Conservation (phyloP, 2,113 vertebrate species). For the Potamarius usumacintae region DNA sequence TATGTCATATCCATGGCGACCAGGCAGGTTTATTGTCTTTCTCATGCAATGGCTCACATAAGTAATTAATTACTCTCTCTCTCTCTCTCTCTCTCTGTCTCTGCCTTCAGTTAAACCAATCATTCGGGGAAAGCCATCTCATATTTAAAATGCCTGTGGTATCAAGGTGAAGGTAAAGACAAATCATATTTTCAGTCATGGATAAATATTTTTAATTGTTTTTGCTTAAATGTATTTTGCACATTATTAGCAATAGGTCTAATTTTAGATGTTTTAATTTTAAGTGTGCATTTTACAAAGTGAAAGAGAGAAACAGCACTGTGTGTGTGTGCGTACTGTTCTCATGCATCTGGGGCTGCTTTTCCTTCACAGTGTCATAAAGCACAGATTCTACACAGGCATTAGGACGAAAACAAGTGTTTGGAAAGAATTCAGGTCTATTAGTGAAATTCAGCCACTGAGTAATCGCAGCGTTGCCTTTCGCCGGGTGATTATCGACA, state of each 20-base stretch:
- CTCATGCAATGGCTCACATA: slow-evolving; percentile 99
- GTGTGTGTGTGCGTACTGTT: not conserved
- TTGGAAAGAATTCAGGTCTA: slow-evolving; percentile 7
- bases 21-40: slow-evolving; percentile 99
- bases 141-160: slow-evolving; percentile 78
- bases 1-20: slow-evolving; percentile 99
- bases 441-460: slow-evolving; percentile 9
- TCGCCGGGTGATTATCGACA: slow-evolving; percentile 22
- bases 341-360: not conserved
- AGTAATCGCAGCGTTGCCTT: not conserved
- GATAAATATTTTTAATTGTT: not conserved
- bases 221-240: slow-evolving; percentile 17
- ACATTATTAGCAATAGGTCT: not conserved
- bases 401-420: slow-evolving; percentile 1
- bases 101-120: slow-evolving; percentile 99
- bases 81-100: slow-evolving; percentile 76
- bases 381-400: not conserved
- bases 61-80: slow-evolving; percentile 99
- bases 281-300: not conserved
- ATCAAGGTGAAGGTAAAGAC: slow-evolving; percentile 93
- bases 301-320: not conserved
- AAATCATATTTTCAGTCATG: slow-evolving; percentile 58
- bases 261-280: not conserved
- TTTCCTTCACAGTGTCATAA: slow-evolving; percentile 11
- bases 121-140: slow-evolving; percentile 97